Base-by-base conservation (phyloP, 2,797 vertebrate species). In the Galaxias olidus region DNA sequence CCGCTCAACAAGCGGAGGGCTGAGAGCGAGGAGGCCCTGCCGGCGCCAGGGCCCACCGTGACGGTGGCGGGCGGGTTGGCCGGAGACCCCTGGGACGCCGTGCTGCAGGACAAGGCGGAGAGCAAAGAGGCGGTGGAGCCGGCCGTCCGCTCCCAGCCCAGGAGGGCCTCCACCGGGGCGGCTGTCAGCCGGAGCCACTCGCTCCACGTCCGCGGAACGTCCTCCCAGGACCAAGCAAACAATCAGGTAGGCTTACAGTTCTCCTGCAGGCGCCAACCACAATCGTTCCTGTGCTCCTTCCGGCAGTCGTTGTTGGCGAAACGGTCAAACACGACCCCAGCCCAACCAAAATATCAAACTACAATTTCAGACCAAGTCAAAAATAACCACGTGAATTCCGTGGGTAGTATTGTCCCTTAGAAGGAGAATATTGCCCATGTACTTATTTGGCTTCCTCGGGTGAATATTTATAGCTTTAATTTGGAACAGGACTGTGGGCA, bases 1-100 rank as follows among this genome's bases (percentile, higher is more conserved):
- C 98, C 98, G 1, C 90, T 99, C 41, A 97, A 91, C 62, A 98
- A 96, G 80, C 91, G 85, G 9, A 95, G 92, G 76, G 85, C 93
- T 2, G 96, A 98, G 65, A 85, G 43, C 10, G 81, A 89, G 66
- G 93, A 95, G 9, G 65, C 71, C 4, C 63, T 82, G 13, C 71
- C 13, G 19, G 76, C 75, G 1, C 13, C 75, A 4, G 89, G 79
- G 55, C 86, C 69, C n/a, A 65, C 74, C 46, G 64, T 64, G 69
- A 81, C 83, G 0, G 76, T 13, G 13, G 49, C 80, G 49, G 88
- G 80, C 15, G 71, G 53, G 54, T 71, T 83, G 47, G 91, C 92
- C 0, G 92, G 95, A 47, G 98, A 99, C 86, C 98, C 98, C 0
- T 99, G 98, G 98, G 98, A 99, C 51, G 97, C 96, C 2, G 97